phyloP scores from a whole-genome alignment of 30 jellyfish, hydroid and myxozoan species.

The Turritopsis dohrnii region DNA sequence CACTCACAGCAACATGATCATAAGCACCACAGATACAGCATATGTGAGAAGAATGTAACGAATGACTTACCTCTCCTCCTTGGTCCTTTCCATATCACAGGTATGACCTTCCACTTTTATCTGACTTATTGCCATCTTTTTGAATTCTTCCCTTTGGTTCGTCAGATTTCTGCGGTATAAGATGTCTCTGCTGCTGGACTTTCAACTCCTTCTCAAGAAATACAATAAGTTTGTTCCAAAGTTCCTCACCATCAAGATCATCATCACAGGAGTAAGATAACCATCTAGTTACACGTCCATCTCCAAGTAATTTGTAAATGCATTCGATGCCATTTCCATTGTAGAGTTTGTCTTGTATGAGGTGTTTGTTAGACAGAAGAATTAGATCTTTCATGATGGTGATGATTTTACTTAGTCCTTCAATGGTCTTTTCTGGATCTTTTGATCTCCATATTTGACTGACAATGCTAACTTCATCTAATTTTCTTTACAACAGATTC shows the following conservation, averaged over 20 bases:
- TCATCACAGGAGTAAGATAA: not conserved
- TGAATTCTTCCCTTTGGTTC: not conserved
- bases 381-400: constrained; percentile 3
- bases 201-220: not conserved
- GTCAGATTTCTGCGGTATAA: not conserved
- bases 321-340: not conserved
- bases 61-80: not conserved
- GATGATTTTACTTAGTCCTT: not conserved
- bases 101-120: not conserved
- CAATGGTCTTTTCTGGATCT: constrained; percentile 7
- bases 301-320: not conserved
- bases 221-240: not conserved
- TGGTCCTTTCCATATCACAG: not conserved
- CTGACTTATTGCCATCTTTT: not conserved
- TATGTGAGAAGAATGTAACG: not conserved
- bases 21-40: not conserved
- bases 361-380: not conserved
- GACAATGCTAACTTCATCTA: not conserved
- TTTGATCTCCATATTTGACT: not conserved
- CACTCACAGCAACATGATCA: not conserved
- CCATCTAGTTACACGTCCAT: not conserved
- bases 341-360: not conserved
- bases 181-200: not conserved
- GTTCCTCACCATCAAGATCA: not conserved
- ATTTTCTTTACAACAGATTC: not conserved